Base-by-base conservation (phyloP, 2,888 invertebrate genomes). In the Caenorhabditis afra region DNA sequence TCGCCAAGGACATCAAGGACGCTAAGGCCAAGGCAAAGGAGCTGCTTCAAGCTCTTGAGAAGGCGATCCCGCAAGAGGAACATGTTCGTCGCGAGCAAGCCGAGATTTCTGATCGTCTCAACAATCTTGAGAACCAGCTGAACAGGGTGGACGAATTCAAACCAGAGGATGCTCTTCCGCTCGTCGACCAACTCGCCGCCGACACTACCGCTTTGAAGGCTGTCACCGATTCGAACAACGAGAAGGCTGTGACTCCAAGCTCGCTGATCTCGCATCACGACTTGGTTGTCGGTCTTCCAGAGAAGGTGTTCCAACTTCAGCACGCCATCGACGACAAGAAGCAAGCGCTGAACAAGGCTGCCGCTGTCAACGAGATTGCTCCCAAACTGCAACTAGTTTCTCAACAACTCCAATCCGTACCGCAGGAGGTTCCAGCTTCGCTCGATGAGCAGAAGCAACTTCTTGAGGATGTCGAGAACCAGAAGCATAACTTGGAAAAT, bases 391-490 rank as follows among this genome's bases (percentile, higher is more conserved):
- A 81, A 61, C 68, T 71, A 39, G 75, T 84, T 47, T 61, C 80
- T 45, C 66, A 74, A 52, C 67, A 70, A 64, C 71, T 82, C 22
- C 79, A 81, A 68, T 59, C 81, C 14, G 68, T 81, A 11, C 80
- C 81, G 53, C 58, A 55, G 39, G 75, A 76, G 45, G 58, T 81
- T 37, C 78, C 76, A 45, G 57, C 65, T 29, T 64, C 74, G 37
- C 74, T 81, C n/a, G 77, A 74, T 52, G 82, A 84, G 29, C 84
- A 84, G 61, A 76, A 82, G 53, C 41, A 78, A 64, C 58, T 66
- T 29, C 59, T 84, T 59, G 84, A 84, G 70, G 81, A 82, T 61
- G 62, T 79, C 49, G 82, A 76, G 64, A 70, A 73, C 44, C 58
- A 75, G 50, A 82, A 81, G 45, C 68, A 79, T 52, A 70, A 81